A percentile compares a stretch with the other conserved stretches of the same genome.
Evolutionary conservation across 2,797 vertebrate genomes (phyloP).

Genomic region (Melanotaenia maccullochi): DNA sequence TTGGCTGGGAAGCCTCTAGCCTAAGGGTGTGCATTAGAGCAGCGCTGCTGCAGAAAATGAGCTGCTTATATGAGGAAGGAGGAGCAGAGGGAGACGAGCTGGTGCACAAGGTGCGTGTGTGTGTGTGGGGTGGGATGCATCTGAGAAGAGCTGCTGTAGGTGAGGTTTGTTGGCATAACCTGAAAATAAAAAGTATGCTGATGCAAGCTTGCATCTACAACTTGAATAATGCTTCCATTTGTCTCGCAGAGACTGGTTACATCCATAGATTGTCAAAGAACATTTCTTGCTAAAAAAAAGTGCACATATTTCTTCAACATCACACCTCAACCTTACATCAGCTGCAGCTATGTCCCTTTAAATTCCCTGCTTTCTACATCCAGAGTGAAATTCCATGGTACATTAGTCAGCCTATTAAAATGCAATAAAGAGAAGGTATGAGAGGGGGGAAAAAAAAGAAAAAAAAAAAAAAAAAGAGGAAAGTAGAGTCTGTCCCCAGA

Average conservation of each 20-base stretch:
- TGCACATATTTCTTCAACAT: slow-evolving; percentile 7
- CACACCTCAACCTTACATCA: slow-evolving; percentile 33
- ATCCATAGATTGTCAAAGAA: slow-evolving; percentile 30
- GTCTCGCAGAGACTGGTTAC: slow-evolving; percentile 29
- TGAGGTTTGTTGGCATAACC: slow-evolving; percentile 43
- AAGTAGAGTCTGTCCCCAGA: slow-evolving; percentile 83
- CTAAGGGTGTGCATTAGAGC: slow-evolving; percentile 98
- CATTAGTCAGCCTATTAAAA: slow-evolving; percentile 99
- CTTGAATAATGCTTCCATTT: slow-evolving; percentile 44
- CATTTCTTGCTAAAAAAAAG: slow-evolving; percentile 12
- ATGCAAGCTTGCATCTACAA: slow-evolving; percentile 39
- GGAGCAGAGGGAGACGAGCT: slow-evolving; percentile 59
- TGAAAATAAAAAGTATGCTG: slow-evolving; percentile 44
- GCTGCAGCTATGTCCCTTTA: slow-evolving; percentile 47
- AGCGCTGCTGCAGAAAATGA: slow-evolving; percentile 89
- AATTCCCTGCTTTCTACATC: slow-evolving; percentile 80
- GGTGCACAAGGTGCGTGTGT: slow-evolving; percentile 34
- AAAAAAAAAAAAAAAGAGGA: slow-evolving; percentile 37
- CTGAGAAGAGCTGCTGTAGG: slow-evolving; percentile 22
- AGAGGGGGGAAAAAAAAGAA: slow-evolving; percentile 61
- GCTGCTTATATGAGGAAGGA: slow-evolving; percentile 83
- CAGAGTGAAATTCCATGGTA: slow-evolving; percentile 98
- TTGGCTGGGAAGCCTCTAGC: slow-evolving; percentile 94
- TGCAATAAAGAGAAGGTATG: slow-evolving; percentile 93
- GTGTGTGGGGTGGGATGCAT: slow-evolving; percentile 2